phyloP scores from a whole-genome alignment of 2,113 vertebrate species.

The Oreocharis arfaki region DNA sequence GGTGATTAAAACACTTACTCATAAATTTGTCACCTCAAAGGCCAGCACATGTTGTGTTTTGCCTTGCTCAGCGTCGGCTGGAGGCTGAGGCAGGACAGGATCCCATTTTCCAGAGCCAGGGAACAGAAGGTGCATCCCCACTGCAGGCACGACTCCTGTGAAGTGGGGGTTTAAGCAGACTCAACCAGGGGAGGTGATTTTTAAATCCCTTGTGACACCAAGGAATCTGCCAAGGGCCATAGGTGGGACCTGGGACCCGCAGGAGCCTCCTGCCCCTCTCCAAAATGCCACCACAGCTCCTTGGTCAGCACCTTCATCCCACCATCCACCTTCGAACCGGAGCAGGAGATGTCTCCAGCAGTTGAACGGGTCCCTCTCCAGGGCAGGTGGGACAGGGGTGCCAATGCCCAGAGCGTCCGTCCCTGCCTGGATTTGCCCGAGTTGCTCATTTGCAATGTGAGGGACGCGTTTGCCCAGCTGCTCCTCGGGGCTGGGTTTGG shows the following conservation, averaged over 20 bases:
- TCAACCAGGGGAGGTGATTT: not conserved
- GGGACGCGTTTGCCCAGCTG: not conserved
- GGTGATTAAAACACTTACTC: not conserved
- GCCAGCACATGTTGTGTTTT: not conserved
- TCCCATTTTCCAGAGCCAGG: not conserved
- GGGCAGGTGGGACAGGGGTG: not conserved
- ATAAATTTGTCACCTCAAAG: not conserved
- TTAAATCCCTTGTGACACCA: not conserved
- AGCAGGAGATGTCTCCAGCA: not conserved
- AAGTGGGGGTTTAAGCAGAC: not conserved
- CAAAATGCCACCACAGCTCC: not conserved
- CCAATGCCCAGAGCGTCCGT: not conserved
- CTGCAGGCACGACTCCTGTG: accelerated
- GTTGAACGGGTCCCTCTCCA: too few species aligned
- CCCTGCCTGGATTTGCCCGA: not conserved
- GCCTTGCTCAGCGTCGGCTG: not conserved
- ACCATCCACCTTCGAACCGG: not conserved
- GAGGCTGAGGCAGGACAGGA: not conserved
- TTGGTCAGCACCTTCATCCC: not conserved
- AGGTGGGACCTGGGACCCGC: not conserved
- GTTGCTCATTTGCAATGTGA: not conserved
- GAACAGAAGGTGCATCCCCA: not conserved
- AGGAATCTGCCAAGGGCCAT: not conserved
- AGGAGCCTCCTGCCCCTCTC: not conserved
- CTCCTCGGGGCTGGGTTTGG: not conserved